phyloP scores from a whole-genome alignment of 1,140 invertebrate genomes.

The Vollenhovia emeryi region DNA sequence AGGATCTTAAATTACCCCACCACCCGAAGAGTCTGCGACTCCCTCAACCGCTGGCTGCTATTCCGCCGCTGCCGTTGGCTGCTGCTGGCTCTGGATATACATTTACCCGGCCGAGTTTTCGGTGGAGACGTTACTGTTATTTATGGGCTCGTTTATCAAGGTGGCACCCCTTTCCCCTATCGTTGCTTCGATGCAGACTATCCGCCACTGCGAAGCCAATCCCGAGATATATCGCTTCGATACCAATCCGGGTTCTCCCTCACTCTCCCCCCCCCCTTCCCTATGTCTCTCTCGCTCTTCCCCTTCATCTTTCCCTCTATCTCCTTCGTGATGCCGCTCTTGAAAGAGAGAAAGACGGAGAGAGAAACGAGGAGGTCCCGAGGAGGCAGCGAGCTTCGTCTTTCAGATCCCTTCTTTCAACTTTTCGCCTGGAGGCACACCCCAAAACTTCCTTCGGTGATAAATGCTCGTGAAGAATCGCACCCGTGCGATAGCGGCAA shows the following conservation, averaged over 20 bases:
- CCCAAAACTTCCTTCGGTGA: constrained; percentile 67
- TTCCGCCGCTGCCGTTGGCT: constrained; percentile 61
- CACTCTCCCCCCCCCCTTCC: constrained; percentile 24
- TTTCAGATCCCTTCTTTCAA: constrained; percentile 76
- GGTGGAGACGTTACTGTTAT: constrained; percentile 84
- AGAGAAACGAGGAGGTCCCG: constrained; percentile 56
- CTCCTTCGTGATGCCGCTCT: constrained; percentile 5
- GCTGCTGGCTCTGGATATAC: constrained; percentile 73
- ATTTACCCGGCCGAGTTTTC: constrained; percentile 81
- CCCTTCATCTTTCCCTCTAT: constrained; percentile 2
- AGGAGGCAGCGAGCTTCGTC: constrained; percentile 57
- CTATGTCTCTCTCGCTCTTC: not conserved
- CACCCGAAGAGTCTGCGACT: constrained; percentile 60
- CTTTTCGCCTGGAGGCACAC: constrained; percentile 69
- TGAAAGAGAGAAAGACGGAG: constrained; percentile 28
- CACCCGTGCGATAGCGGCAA: constrained; percentile 72
- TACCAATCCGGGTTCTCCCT: constrained; percentile 76
- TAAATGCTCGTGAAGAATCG: constrained; percentile 74
- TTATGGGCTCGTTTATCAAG: constrained; percentile 85
- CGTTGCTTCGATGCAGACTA: constrained; percentile 79
- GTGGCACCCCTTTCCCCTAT: constrained; percentile 80
- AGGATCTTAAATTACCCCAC: constrained; percentile 79
- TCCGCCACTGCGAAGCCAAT: constrained; percentile 81
- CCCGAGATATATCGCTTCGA: constrained; percentile 82
- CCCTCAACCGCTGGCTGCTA: constrained; percentile 67